Base-by-base conservation (phyloP, 1,140 invertebrate genomes). In the Aleiodes sp. region DNA sequence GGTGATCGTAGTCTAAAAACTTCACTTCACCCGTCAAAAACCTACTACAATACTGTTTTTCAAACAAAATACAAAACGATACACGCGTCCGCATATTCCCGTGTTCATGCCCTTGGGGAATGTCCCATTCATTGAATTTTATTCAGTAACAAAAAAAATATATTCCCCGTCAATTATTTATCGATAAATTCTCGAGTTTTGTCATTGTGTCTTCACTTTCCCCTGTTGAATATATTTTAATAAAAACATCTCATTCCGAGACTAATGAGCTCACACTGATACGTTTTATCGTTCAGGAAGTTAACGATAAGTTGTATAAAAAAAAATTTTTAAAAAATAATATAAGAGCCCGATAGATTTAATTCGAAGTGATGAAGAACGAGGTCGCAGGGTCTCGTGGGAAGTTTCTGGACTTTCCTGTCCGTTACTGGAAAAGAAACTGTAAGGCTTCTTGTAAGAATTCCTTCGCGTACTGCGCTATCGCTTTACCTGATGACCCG, bases 391-490 rank as follows among this genome's bases (percentile, higher is more conserved):
- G 33, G 35, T 68, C 33, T 43, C 65, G 33, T 29, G 37, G 46
- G 59, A 35, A 52, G 16, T 19, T 52, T 52, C 16, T 24, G 12
- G 46, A 52, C 0, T 2, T 8, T 52, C 9, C 6, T 52, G 46
- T 52, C 46, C 46, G 46, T 52, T 52, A 52, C 21, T 19, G 19
- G n/a, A n/a, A 52, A 4, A 6, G 28, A 24, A 4, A 16, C n/a
- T 31, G 10, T 79, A 76, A 21, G 84, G 83, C 76, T 85, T 85
- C 84, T 78, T 80, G 79, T 81, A 78, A 78, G 79, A 84, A 84
- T 84, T 83, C 79, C 73, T 71, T 19, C 12, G n/a, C 33, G 57
- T 37, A 41, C 16, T 7, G 68, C 68, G 70, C 75, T 79, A 83
- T 83, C 83, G 65, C 67, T 71, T 85, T 85, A 82, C 83, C 74